Conservation (phyloP, 2,888 invertebrate species). For the Leptinotarsa rubiginosa region DNA sequence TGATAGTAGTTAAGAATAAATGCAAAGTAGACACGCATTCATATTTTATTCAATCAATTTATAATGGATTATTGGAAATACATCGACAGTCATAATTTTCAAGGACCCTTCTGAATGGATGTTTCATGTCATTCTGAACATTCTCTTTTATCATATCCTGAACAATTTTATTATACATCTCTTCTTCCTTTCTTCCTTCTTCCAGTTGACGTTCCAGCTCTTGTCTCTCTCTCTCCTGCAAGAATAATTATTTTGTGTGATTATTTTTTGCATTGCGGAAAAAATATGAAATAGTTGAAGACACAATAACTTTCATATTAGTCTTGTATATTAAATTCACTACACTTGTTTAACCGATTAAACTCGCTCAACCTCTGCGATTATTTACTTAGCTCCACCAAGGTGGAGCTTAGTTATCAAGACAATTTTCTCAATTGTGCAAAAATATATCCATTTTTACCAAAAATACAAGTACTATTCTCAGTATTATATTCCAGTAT, state of each 20-base stretch:
- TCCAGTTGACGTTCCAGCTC: slow-evolving; percentile 59
- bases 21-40: background rate
- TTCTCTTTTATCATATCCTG: slow-evolving; percentile 53
- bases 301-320: too few relatives aligned
- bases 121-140: slow-evolving; percentile 51
- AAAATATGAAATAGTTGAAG: too few relatives aligned
- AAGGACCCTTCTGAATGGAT: slow-evolving; percentile 61
- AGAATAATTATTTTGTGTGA: slow-evolving; percentile 16
- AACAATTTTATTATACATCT: slow-evolving; percentile 57
- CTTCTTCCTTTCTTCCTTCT: slow-evolving; percentile 60
- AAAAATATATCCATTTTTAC: too few relatives aligned
- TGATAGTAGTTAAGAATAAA: background rate
- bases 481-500: too few relatives aligned
- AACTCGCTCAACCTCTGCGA: too few relatives aligned
- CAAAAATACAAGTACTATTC: too few relatives aligned
- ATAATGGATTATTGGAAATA: slow-evolving; percentile 33
- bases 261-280: too few relatives aligned
- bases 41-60: slow-evolving; percentile 2
- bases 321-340: too few relatives aligned
- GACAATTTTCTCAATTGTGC: too few relatives aligned
- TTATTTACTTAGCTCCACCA: too few relatives aligned
- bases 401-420: too few relatives aligned
- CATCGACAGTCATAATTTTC: slow-evolving; percentile 60
- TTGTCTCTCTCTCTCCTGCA: slow-evolving; percentile 59
- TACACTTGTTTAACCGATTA: too few relatives aligned